Conservation (phyloP, 2,113 vertebrate genomes). For the Paradoxurus hermaphroditus region DNA sequence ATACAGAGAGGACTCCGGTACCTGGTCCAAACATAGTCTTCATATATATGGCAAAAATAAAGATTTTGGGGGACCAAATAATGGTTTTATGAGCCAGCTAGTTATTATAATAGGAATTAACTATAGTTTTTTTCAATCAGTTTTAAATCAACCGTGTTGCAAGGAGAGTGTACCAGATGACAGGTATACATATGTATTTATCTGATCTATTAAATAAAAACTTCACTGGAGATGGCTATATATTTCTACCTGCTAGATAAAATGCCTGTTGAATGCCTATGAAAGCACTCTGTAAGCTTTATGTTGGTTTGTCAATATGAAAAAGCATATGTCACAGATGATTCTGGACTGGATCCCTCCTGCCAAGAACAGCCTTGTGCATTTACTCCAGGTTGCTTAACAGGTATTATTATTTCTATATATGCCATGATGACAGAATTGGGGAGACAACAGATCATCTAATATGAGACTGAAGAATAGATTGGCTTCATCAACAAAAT, state of each 20-base stretch:
- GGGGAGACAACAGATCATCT: not conserved
- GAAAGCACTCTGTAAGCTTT: not conserved
- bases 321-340: not conserved
- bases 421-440: not conserved
- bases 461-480: not conserved
- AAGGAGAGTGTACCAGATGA: not conserved
- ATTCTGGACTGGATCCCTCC: not conserved
- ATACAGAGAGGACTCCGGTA: not conserved
- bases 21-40: not conserved
- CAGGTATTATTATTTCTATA: not conserved
- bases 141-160: not conserved
- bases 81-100: not conserved
- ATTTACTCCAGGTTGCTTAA: not conserved
- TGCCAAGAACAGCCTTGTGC: not conserved
- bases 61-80: not conserved
- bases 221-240: not conserved
- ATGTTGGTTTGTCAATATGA: not conserved
- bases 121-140: not conserved
- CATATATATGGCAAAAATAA: not conserved
- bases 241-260: not conserved
- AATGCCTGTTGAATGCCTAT: not conserved
- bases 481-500: not conserved
- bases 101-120: not conserved
- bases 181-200: not conserved
- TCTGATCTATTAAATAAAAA: not conserved